phyloP scores from a whole-genome alignment of 1,140 invertebrate genomes.

The Babylonia areolata region DNA sequence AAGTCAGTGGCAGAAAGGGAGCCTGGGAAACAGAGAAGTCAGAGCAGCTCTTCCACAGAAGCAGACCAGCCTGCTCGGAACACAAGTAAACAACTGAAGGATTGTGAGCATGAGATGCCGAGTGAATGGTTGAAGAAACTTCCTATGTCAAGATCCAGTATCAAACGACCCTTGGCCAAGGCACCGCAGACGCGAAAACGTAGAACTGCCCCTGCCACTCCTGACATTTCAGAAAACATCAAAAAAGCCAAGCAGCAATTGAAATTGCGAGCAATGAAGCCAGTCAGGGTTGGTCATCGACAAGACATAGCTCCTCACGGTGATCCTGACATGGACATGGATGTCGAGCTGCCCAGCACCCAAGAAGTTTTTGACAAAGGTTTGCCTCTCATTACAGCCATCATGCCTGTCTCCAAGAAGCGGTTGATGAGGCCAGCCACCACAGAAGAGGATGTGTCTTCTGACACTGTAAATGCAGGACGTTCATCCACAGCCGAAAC shows the following conservation, averaged over 20 bases:
- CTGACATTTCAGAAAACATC: not conserved
- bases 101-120: not conserved
- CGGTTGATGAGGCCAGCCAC: conserved; percentile 9
- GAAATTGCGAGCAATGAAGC: not conserved
- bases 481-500: not conserved
- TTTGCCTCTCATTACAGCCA: conserved; percentile 32
- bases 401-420: conserved; percentile 14
- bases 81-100: not conserved
- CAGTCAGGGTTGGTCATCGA: not conserved
- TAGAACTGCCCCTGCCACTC: not conserved
- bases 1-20: not conserved
- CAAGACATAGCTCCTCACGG: not conserved
- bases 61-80: not conserved
- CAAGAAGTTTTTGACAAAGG: conserved; percentile 38
- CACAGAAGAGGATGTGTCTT: not conserved
- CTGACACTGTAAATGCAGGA: not conserved
- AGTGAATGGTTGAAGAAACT: not conserved
- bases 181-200: not conserved
- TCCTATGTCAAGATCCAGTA: not conserved
- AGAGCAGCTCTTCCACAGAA: conserved; percentile 1
- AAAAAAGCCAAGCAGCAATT: conserved; percentile 4
- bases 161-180: not conserved
- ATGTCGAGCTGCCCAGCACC: conserved; percentile 43
- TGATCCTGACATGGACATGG: not conserved
- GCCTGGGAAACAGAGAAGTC: not conserved